Conservation (phyloP, 2,797 vertebrate genomes). For the Lithobates sylvaticus region DNA sequence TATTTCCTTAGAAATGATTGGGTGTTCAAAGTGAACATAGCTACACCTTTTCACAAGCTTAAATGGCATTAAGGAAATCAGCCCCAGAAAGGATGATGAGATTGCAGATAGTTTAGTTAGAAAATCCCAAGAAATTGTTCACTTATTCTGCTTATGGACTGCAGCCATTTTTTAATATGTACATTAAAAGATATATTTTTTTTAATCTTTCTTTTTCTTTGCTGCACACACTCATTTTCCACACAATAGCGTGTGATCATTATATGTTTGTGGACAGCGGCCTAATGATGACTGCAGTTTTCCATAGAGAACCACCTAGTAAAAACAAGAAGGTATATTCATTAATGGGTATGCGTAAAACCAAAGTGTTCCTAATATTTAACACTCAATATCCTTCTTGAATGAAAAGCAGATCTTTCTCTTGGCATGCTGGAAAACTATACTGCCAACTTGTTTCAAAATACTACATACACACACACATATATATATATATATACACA, state of each 20-base stretch:
- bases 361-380: background rate
- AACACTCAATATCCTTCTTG: background rate
- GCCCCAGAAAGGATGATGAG: no score
- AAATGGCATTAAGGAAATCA: no score
- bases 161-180: no score
- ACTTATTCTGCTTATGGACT: no score
- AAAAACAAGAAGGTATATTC: background rate
- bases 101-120: no score
- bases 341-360: background rate
- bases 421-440: background rate
- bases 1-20: no score
- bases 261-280: background rate
- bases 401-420: conserved; percentile 9
- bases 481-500: no score
- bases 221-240: background rate
- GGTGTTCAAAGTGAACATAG: no score
- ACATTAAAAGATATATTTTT: background rate
- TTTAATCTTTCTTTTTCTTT: background rate
- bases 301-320: background rate
- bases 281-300: background rate
- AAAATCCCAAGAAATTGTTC: no score
- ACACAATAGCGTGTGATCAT: background rate
- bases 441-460: background rate
- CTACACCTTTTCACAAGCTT: no score
- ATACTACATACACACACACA: no score